Conservation (phyloP, 2,797 vertebrate genomes). For the Macropus fuliginosus region DNA sequence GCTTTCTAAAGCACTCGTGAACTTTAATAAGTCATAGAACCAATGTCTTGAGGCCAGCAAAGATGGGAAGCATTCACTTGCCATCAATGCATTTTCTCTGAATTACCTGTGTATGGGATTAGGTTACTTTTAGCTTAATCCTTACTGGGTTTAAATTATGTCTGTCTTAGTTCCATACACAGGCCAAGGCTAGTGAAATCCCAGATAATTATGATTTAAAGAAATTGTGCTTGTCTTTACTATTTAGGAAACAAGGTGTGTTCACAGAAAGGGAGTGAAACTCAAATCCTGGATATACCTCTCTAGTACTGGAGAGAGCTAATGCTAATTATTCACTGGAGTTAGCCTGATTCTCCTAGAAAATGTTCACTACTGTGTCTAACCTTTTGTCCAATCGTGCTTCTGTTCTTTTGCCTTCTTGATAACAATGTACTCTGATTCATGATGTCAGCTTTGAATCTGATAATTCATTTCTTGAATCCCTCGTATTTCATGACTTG, state of each 20-base stretch:
- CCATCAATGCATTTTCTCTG: not conserved
- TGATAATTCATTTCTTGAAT: not conserved
- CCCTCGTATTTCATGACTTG: not conserved
- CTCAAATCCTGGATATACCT: not conserved
- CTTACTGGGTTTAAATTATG: not conserved
- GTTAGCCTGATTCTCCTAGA: not conserved
- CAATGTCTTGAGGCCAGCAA: not conserved
- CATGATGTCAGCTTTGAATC: not conserved
- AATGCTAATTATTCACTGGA: not conserved
- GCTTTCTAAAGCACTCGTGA: not conserved
- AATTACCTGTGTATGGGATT: slow-evolving; percentile 12
- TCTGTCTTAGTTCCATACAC: slow-evolving; percentile 13
- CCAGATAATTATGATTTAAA: not conserved
- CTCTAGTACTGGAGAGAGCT: not conserved
- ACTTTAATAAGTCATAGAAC: not conserved
- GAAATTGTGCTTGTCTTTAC: not conserved
- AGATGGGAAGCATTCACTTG: not conserved
- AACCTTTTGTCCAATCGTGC: not conserved
- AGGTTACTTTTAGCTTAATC: not conserved
- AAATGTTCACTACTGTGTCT: rapidly evolving
- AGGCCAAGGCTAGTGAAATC: not conserved
- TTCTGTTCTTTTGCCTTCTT: not conserved
- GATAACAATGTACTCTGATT: not conserved
- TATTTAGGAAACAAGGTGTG: not conserved
- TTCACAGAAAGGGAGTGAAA: not conserved